These are phyloP conservation scores for Araneus ventricosus DNA, from an alignment of 1,140 invertebrate genomes.

Conservation along the genomic window DNA sequence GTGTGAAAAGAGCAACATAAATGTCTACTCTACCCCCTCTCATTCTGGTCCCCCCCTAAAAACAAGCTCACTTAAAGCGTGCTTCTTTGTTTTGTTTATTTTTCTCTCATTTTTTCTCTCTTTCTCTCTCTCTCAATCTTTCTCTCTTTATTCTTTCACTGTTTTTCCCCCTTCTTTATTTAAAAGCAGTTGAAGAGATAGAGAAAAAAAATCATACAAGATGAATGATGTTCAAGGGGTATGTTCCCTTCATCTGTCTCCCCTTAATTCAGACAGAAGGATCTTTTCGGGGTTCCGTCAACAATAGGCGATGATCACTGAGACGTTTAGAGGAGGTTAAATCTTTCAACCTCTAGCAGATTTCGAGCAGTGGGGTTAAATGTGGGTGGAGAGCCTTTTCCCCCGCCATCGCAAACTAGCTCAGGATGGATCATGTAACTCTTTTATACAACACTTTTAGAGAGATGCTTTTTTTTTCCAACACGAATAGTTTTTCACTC, in stretches of 20 bases:
- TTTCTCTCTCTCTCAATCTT: slow-evolving; percentile 3
- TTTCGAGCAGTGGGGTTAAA: slow-evolving; percentile 4
- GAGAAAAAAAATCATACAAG: slow-evolving; percentile 55
- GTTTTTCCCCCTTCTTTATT: slow-evolving; percentile 33
- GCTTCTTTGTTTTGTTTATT: slow-evolving; percentile 26
- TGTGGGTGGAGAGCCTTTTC: background rate
- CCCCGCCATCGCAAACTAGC: background rate
- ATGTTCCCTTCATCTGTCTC: slow-evolving; percentile 52
- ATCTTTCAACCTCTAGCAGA: slow-evolving; percentile 39
- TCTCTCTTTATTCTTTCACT: slow-evolving; percentile 7
- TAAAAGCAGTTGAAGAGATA: slow-evolving; percentile 45
- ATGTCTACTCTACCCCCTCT: slow-evolving; percentile 36
- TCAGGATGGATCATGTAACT: slow-evolving; percentile 28
- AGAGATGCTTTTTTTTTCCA: background rate
- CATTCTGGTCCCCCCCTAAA: background rate
- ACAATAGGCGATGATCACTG: slow-evolving; percentile 33
- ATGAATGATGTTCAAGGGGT: slow-evolving; percentile 63
- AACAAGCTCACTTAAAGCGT: slow-evolving; percentile 66
- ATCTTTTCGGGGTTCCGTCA: slow-evolving; percentile 4
- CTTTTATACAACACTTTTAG: background rate
- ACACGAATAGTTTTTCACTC: background rate
- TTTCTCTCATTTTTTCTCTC: background rate
- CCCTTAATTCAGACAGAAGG: slow-evolving; percentile 59
- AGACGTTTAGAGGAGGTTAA: slow-evolving; percentile 59
- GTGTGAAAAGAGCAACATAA: slow-evolving; percentile 73